phyloP scores from a whole-genome alignment of 2,797 vertebrate genomes.

The Potorous gilbertii region DNA sequence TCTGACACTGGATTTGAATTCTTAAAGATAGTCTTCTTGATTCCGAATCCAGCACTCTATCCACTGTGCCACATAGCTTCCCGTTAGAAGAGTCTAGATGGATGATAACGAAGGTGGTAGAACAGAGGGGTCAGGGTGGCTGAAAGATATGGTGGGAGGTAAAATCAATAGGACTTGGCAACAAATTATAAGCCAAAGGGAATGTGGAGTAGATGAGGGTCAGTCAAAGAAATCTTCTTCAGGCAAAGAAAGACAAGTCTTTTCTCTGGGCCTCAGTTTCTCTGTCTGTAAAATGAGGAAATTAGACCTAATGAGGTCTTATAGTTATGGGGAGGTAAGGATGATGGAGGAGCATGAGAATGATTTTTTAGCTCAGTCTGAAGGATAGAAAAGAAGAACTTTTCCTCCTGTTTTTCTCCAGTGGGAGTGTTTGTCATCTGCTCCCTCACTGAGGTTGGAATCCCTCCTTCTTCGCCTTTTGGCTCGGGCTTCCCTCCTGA shows the following conservation, averaged over 20 bases:
- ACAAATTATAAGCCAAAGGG: background rate
- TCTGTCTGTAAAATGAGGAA: background rate
- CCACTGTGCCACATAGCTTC: background rate
- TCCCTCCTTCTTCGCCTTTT: constrained; percentile 33
- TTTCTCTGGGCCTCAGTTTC: background rate
- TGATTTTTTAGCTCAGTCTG: background rate
- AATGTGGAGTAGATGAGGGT: background rate
- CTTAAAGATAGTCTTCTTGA: background rate
- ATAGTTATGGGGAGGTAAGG: background rate
- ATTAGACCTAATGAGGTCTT: background rate
- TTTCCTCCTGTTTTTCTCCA: background rate
- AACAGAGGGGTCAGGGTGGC: background rate
- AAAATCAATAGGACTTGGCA: background rate
- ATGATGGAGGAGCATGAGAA: background rate
- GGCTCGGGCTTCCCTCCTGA: background rate
- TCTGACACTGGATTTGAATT: background rate
- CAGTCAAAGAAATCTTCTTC: background rate
- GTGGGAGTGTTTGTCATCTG: background rate
- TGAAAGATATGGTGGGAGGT: background rate
- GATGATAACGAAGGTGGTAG: background rate
- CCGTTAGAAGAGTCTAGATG: background rate
- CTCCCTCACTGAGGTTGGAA: background rate
- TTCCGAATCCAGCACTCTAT: background rate
- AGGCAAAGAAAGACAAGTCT: background rate
- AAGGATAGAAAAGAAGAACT: background rate